Evolutionary conservation across 64 coral and sea anemone genomes (phyloP), one percentile per base, ranked within the genome.

Genomic region (Pocillopora damicornis): DNA sequence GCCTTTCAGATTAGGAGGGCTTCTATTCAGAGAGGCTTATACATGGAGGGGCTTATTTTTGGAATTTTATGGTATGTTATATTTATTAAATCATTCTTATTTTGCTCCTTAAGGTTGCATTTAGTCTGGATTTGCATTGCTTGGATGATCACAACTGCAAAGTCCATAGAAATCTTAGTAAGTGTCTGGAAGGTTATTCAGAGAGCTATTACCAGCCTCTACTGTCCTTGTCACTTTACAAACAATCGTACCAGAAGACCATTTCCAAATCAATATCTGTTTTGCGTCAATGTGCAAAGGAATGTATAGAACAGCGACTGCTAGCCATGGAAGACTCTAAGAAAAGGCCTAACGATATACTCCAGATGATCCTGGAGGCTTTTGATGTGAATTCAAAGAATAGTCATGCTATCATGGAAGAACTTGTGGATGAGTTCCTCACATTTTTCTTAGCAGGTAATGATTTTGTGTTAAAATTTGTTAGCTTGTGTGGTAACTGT

Each of bases 361-460:
- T 98, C 5, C 77, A 81, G n/a, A 56, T 88, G 22, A 86, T 98
- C 57, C 62, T 98, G 5, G 36, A 78, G 26, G 82, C 79, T 51
- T 51, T 51, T 13, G 61, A 63, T 63, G 16, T 63, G 61, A 13
- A 63, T 13, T 63, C 61, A 63, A 17, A 63, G 61, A 13, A 81
- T 13, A 15, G 59, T 5, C 58, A 76, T n/a, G 20, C 90, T 58
- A 63, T 56, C 15, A 81, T 91, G 79, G 95, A 98, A 58, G 91
- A 90, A 57, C 60, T 90, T 45, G 37, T 98, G 23, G 94, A 97
- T 90, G 91, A 98, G 60, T 78, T 98, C 82, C 51, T 98, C 10
- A 98, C 95, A 10, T 90, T 98, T 18, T 93, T 98, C 79, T 23
- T 91, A n/a, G 85, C 91, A 93, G 95, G 95, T 98, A 98, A 51